Evolutionary conservation across 2,888 invertebrate genomes (phyloP), one percentile per base, ranked within the genome.

Genomic region (Hirtodrosophila duncani): DNA sequence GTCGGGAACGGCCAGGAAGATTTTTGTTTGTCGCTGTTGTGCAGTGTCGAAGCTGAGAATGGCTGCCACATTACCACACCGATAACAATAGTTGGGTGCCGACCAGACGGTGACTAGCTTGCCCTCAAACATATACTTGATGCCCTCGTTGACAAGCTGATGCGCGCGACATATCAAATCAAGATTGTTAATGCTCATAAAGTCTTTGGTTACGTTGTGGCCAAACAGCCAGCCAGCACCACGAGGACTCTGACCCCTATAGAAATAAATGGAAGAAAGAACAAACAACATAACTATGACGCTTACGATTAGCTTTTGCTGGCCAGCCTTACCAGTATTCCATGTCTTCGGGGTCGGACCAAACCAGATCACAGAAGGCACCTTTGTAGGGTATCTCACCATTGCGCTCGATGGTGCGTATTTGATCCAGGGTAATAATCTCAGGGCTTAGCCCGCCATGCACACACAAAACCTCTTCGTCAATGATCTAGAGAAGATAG

Each of bases 201-300:
- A 99, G 87, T 94, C 92, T 83, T 96, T 93, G 30, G 98, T 97
- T 33, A 98, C 97, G 86, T 92, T 92, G 69, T 94, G 92, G 20
- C 99, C 99, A 88, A 99, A 99, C 36, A 99, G 88, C 95, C 98
- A 98, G 8, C 99, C 99, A 42, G 99, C 99, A 21, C 99, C 99
- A 69, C 99, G 90, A 0, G 98, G 98, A 88, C 97, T 97, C 43
- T 96, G 91, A 26, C 93, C 91, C 92, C 91, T 92, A 70, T 6
- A 2, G 5, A 8, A 36, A 21, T n/a, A 23, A 6, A 18, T 17
- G 1, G 11, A n/a, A 10, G 3, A 16, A 9, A 5, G 5, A 13
- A 7, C n/a, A 1, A 3, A 5, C 7, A 20, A 3, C 11, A 17
- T 3, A 27, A 2, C 21, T 3, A 29, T 10, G 3, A 10, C 14